Base-by-base conservation (phyloP, 1,140 invertebrate species). In the Euura saliciscinereae region DNA sequence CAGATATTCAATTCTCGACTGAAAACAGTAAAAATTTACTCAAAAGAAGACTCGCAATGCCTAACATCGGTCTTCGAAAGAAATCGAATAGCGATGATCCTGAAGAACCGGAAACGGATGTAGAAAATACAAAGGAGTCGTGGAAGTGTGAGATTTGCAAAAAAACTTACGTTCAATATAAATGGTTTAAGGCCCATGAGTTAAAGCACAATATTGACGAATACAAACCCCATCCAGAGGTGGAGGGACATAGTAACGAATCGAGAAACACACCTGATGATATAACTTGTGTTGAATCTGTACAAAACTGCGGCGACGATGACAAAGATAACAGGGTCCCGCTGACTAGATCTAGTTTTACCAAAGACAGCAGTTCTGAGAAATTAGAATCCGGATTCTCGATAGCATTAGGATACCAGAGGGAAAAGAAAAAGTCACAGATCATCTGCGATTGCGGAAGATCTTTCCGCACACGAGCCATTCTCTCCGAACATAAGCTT, bases 401-500 rank as follows among this genome's bases (percentile, higher is more conserved):
- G 28, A 28, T 28, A 28, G 28, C 28, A 28, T 28, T 28, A 28
- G 28, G 28, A 28, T 1, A 28, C 28, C 28, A 28, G 28, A 28
- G 28, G 28, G 28, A 28, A 28, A 28, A 28, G 28, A 28, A 28
- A 1, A 28, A 28, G 28, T 28, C 28, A 28, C 28, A 28, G 28
- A 28, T 28, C 28, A 28, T 28, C 28, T 86, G 86, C 67, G 74
- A 77, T 8, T 84, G 85, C 64, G 84, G 85, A 6, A 78, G 83
- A 44, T 74, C 73, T 0, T 87, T 86, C 71, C 79, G 84, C 43
- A 82, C 80, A 75, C 78, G 80, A 8, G 76, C 85, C 71, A 84
- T 81, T 0, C 68, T 86, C 3, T 78, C 74, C 42, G 44, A 82
- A 2, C 84, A 86, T 68, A 84, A 83, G 74, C 72, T 69, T 2